phyloP scores from a whole-genome alignment of 2,113 vertebrate species.

The Caretta caretta region DNA sequence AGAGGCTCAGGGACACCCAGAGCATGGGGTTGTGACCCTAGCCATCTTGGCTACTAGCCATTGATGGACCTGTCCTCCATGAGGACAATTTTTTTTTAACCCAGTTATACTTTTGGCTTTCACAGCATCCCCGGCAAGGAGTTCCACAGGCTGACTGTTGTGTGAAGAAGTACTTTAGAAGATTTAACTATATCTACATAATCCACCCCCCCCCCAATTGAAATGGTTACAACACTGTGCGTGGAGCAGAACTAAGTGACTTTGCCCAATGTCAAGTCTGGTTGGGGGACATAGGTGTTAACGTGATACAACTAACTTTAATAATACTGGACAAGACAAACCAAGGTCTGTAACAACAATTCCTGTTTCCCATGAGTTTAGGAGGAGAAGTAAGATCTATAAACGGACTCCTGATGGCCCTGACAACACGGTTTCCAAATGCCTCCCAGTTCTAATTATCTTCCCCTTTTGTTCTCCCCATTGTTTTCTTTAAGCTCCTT shows the following conservation, averaged over 20 bases:
- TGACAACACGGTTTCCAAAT: background rate
- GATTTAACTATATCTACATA: background rate
- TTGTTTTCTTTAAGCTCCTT: slow-evolving; percentile 7
- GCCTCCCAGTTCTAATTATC: background rate
- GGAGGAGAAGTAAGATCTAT: background rate
- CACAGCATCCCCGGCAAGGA: background rate
- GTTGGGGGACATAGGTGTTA: background rate
- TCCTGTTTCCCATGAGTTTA: background rate
- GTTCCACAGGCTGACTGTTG: background rate
- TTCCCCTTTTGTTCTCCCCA: background rate
- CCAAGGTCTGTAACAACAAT: background rate
- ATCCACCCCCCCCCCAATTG: background rate
- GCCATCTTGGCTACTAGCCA: too few species aligned
- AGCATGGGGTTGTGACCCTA: background rate
- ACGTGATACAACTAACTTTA: background rate
- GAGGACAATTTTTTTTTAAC: background rate
- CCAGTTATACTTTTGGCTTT: background rate
- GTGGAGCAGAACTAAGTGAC: background rate
- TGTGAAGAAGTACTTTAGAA: background rate
- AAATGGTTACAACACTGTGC: background rate
- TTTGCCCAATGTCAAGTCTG: background rate
- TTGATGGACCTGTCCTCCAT: background rate
- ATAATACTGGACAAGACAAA: background rate
- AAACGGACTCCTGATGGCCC: background rate
- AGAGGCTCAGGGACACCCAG: too few species aligned